These are phyloP conservation scores for Melospiza melodia DNA, from an alignment of 2,113 vertebrate genomes.

Conservation along the genomic window DNA sequence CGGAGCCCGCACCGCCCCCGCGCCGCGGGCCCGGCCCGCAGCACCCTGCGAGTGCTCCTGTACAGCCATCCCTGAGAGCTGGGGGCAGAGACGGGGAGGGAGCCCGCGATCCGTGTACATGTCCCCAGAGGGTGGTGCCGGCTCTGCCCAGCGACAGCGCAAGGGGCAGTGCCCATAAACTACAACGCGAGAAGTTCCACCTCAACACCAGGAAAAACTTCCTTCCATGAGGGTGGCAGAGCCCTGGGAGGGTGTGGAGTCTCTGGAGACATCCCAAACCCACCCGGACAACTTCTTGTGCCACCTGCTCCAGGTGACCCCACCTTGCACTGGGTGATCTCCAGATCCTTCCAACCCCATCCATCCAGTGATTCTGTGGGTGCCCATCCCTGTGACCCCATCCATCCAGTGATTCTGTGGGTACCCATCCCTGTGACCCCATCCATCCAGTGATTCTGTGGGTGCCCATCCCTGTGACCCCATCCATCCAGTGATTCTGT, in stretches of 20 bases:
- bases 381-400: no score
- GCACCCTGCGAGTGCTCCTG: fast-evolving
- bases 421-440: not conserved
- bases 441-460: fast-evolving
- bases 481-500: no score
- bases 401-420: no score
- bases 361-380: no score
- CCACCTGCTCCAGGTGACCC: not conserved
- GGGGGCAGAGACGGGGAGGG: not conserved
- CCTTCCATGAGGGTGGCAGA: not conserved
- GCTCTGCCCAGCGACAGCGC: no score
- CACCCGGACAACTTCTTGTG: not conserved
- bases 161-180: not conserved
- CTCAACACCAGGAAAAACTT: not conserved
- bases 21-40: not conserved
- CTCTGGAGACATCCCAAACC: not conserved
- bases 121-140: not conserved
- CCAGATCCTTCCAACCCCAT: not conserved
- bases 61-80: fast-evolving
- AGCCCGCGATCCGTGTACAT: fast-evolving
- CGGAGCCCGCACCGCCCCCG: no score
- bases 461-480: not conserved
- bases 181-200: not conserved
- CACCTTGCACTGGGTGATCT: not conserved
- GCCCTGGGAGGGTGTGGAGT: not conserved